A percentile compares a stretch with the other conserved stretches of the same genome.
phyloP scores from a whole-genome alignment of 2,113 vertebrate genomes.

The Tichodroma muraria region DNA sequence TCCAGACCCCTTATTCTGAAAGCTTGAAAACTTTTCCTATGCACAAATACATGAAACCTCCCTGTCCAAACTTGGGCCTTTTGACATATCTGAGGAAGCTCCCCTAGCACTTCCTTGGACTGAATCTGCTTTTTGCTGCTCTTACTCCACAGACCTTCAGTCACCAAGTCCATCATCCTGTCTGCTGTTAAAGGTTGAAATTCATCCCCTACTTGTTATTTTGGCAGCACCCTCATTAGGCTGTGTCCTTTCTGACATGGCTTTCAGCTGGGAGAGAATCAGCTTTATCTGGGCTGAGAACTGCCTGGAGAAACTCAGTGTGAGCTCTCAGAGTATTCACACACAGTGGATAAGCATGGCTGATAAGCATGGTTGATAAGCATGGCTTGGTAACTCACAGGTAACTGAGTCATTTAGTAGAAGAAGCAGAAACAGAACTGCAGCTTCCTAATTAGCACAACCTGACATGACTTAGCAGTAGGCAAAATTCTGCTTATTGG shows the following conservation, averaged over 20 bases:
- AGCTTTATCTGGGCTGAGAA: neutral
- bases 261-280: neutral
- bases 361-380: neutral
- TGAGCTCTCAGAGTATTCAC: neutral
- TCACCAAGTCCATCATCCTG: neutral
- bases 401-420: neutral
- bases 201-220: neutral
- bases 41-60: neutral
- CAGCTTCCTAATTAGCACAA: neutral
- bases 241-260: neutral
- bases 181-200: neutral
- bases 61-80: neutral
- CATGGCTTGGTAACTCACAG: neutral
- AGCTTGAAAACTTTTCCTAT: neutral
- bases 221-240: neutral
- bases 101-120: neutral
- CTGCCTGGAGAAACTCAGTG: neutral
- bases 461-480: neutral
- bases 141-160: neutral
- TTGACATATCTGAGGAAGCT: neutral
- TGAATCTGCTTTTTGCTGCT: neutral
- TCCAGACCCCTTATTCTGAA: neutral
- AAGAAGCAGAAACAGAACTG: neutral
- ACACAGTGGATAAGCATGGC: rapidly evolving
- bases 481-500: neutral